Percentiles rank a stretch among this genome's conserved stretches.
phyloP scores from a whole-genome alignment of 2,797 vertebrate genomes.

The Myiothlypis chrysogaster region DNA sequence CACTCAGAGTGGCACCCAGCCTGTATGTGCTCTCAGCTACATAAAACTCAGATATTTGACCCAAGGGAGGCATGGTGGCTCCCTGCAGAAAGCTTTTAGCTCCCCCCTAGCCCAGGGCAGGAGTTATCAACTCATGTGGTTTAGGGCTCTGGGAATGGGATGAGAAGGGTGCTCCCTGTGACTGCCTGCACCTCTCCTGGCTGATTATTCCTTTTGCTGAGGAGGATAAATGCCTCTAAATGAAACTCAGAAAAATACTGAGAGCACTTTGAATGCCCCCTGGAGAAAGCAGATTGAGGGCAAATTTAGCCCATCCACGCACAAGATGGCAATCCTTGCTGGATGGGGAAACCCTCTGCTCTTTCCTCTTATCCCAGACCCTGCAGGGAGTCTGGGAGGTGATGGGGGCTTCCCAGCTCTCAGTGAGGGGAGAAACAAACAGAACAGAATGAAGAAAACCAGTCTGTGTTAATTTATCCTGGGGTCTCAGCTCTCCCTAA shows the following conservation, averaged over 20 bases:
- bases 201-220: neutral
- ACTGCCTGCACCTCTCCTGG: neutral
- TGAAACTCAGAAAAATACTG: neutral
- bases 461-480: neutral
- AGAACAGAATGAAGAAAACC: neutral
- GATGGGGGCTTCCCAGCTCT: neutral
- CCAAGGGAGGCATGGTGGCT: rapidly evolving
- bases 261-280: neutral
- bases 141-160: neutral
- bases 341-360: neutral
- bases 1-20: too few relatives aligned
- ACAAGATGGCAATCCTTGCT: neutral
- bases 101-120: neutral
- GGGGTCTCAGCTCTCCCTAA: neutral
- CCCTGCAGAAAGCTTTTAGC: neutral
- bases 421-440: neutral
- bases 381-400: neutral
- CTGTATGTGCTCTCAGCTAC: neutral
- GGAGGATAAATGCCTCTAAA: neutral
- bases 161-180: neutral
- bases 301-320: neutral
- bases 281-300: neutral
- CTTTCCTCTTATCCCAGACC: neutral
- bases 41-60: neutral
- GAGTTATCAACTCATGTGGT: neutral